Conservation (phyloP, 1,140 invertebrate species). For the Callitettix versicolor region DNA sequence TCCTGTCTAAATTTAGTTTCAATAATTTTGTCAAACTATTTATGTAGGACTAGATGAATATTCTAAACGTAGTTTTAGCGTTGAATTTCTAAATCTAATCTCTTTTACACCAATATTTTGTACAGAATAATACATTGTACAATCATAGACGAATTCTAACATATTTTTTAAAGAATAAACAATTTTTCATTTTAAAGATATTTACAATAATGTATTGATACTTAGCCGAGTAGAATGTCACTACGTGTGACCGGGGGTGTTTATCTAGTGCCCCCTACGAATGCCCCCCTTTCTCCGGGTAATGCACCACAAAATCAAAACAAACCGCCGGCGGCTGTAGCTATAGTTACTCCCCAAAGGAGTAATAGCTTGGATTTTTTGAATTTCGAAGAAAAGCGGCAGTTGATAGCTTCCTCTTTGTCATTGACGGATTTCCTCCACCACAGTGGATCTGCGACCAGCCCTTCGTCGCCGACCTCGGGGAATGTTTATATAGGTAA, state of each 20-base stretch:
- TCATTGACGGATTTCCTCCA: constrained; percentile 76
- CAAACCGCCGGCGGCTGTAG: constrained; percentile 21
- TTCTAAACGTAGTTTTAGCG: too few relatives aligned
- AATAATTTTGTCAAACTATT: too few relatives aligned
- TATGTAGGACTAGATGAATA: too few relatives aligned
- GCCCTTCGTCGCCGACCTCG: constrained; percentile 27
- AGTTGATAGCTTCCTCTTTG: constrained; percentile 75
- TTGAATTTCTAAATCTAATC: too few relatives aligned
- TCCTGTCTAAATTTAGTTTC: too few relatives aligned
- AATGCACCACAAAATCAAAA: constrained; percentile 5
- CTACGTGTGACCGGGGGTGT: constrained; percentile 17
- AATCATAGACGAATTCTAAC: too few relatives aligned
- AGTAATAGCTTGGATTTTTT: constrained; percentile 79
- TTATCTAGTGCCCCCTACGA: constrained; percentile 12
- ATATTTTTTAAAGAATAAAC: too few relatives aligned
- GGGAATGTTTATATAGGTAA: constrained; percentile 21
- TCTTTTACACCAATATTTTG: too few relatives aligned
- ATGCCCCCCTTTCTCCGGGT: constrained; percentile 1
- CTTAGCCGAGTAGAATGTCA: constrained; percentile 15
- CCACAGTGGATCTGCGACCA: constrained; percentile 36
- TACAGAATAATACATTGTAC: too few relatives aligned
- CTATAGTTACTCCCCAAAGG: constrained; percentile 51
- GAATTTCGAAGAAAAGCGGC: constrained; percentile 81
- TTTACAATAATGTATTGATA: not conserved
- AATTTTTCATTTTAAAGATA: too few relatives aligned